Evolutionary conservation across 92 coral and sea anemone genomes (phyloP).

Genomic region (Paragorgia papillata): DNA sequence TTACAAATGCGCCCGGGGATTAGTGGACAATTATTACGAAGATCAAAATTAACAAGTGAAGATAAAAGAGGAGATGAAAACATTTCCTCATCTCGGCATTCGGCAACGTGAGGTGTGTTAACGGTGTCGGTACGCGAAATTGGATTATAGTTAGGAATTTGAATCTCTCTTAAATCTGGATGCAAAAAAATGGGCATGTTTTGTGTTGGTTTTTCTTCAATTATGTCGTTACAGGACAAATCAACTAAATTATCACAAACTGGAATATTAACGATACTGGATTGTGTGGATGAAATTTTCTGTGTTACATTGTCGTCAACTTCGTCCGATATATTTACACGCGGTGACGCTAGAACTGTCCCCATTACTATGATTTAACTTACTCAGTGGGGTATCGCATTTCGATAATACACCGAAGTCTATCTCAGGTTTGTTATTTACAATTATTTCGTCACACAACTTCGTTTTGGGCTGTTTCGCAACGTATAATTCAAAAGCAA

Average conservation of each 20-base stretch:
- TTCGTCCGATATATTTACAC: background rate
- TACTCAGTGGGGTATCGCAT: background rate
- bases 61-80: too few relatives aligned
- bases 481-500: background rate
- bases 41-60: too few relatives aligned
- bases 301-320: too few relatives aligned
- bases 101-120: background rate
- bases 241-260: constrained; percentile 15
- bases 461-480: background rate
- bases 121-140: background rate
- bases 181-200: background rate
- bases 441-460: background rate
- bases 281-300: too few relatives aligned
- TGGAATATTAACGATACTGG: too few relatives aligned
- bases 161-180: background rate
- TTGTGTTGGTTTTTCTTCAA: background rate
- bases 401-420: background rate
- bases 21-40: too few relatives aligned
- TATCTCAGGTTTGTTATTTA: background rate
- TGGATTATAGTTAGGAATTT: background rate
- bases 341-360: background rate
- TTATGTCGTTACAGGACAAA: background rate
- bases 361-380: background rate
- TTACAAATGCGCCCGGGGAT: too few relatives aligned
- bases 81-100: background rate